phyloP scores from a whole-genome alignment of 2,797 vertebrate species.

The Pseudotriccus pelzelni region DNA sequence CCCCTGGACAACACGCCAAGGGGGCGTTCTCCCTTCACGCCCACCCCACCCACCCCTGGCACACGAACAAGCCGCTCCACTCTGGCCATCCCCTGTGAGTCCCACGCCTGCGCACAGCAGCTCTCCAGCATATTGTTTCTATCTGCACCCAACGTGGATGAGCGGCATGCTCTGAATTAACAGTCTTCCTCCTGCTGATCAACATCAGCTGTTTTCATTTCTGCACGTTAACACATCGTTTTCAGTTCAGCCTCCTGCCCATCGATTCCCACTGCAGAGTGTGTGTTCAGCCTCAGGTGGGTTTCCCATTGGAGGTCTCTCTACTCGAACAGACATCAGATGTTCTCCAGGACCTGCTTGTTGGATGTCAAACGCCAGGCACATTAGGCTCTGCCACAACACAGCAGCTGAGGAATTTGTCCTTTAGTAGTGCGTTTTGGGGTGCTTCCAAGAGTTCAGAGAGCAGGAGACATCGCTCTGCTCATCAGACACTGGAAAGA shows the following conservation, averaged over 20 bases:
- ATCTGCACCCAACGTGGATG: background rate
- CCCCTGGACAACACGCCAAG: background rate
- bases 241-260: background rate
- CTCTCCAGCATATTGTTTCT: background rate
- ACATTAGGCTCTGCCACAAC: background rate
- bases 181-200: background rate
- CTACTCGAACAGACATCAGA: background rate
- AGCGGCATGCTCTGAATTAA: background rate
- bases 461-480: background rate
- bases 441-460: background rate
- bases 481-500: background rate
- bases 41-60: background rate
- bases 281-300: background rate
- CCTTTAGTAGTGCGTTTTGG: background rate
- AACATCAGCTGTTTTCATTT: background rate
- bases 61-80: background rate
- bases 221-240: rapidly evolving
- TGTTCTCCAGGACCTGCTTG: background rate
- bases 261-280: rapidly evolving
- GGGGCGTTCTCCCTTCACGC: constrained; percentile 43
- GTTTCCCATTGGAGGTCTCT: rapidly evolving
- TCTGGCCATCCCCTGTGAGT: rapidly evolving
- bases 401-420: background rate
- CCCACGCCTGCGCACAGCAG: rapidly evolving
- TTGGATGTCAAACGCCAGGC: background rate